A percentile compares a stretch with the other conserved stretches of the same genome.
Conservation (phyloP, 2,113 vertebrate species). For the Phrynosoma platyrhinos region DNA sequence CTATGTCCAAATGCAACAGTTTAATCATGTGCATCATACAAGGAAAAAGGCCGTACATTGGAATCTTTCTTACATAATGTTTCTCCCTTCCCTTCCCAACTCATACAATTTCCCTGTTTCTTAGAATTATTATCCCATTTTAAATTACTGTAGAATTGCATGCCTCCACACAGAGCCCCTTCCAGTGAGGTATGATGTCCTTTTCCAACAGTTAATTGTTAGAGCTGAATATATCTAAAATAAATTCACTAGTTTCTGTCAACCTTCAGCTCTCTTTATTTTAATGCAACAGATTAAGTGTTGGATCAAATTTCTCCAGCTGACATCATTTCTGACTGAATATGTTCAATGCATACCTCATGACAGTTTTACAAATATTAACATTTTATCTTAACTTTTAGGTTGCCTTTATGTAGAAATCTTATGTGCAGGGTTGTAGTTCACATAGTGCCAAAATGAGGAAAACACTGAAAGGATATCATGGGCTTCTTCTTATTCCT, state of each 20-base stretch:
- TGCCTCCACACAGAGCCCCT: not conserved
- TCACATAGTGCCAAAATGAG: slow-evolving; percentile 69
- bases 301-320: not conserved
- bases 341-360: rapidly evolving
- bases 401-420: slow-evolving; percentile 71
- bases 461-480: slow-evolving; percentile 63
- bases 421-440: slow-evolving; percentile 46
- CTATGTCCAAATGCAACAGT: not conserved
- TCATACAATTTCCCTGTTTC: not conserved
- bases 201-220: not conserved
- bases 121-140: not conserved
- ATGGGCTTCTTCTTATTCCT: slow-evolving; percentile 55
- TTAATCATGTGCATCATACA: not conserved
- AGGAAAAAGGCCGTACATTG: not conserved
- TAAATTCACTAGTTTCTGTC: too few species aligned
- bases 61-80: not conserved
- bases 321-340: not conserved
- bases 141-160: not conserved
- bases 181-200: not conserved
- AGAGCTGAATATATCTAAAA: not conserved
- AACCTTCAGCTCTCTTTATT: not conserved
- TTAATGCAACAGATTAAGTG: not conserved
- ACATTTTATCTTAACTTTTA: slow-evolving; percentile 27
- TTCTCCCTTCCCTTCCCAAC: too few species aligned
- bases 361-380: not conserved